These are phyloP conservation scores for Pyralis farinalis DNA, from an alignment of 2,888 invertebrate species.

Conservation along the genomic window DNA sequence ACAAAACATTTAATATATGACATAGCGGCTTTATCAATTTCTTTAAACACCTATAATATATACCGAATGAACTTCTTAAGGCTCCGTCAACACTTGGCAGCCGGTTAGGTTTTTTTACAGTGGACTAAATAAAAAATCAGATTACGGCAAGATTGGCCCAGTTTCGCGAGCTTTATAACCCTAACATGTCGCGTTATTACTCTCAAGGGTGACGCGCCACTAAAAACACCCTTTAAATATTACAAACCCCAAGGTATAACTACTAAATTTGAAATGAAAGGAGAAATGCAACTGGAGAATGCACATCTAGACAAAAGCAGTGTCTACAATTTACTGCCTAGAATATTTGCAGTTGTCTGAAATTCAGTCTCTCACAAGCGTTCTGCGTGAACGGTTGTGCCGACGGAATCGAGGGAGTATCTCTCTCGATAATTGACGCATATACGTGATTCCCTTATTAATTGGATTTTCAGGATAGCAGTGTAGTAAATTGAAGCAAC, in stretches of 20 bases:
- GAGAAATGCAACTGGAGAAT: slow-evolving; percentile 4
- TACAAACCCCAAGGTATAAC: background rate
- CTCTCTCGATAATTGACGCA: slow-evolving; percentile 21
- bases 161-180: slow-evolving; percentile 5
- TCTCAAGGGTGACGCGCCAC: background rate
- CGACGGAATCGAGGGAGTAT: background rate
- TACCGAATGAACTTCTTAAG: too few species aligned
- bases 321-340: background rate
- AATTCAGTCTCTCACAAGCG: slow-evolving; percentile 3
- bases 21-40: too few species aligned
- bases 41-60: too few species aligned
- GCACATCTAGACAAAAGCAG: background rate
- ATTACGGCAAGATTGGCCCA: slow-evolving; percentile 5
- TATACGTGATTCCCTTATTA: slow-evolving; percentile 25
- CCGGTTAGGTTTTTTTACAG: slow-evolving; percentile 1
- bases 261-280: too few species aligned
- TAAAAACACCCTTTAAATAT: slow-evolving; percentile 1
- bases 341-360: background rate
- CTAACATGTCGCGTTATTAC: background rate
- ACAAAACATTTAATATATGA: too few species aligned
- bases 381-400: background rate
- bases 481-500: slow-evolving; percentile 14
- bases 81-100: too few species aligned
- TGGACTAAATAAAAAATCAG: slow-evolving; percentile 5
- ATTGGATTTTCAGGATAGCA: slow-evolving; percentile 22